phyloP scores from a whole-genome alignment of 2,797 vertebrate genomes.

The Sebastes trivittatus region DNA sequence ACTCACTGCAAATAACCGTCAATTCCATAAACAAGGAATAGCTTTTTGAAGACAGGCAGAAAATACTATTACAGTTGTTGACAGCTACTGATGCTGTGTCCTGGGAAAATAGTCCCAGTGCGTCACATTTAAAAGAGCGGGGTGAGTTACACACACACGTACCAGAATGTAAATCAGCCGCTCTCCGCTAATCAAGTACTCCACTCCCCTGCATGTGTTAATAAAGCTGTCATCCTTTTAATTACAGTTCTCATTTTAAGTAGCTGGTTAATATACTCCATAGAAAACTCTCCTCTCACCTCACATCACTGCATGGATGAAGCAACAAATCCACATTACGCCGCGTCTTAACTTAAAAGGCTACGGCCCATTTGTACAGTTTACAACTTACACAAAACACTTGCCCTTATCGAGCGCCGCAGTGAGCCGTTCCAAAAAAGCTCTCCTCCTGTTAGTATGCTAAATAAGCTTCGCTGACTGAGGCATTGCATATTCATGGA shows the following conservation, averaged over 20 bases:
- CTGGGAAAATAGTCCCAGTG: constrained; percentile 25
- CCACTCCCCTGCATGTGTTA: constrained; percentile 63
- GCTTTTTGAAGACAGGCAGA: constrained; percentile 23
- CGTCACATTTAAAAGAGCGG: constrained; percentile 22
- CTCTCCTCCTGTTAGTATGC: constrained; percentile 48
- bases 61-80: constrained; percentile 35
- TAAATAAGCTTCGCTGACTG: constrained; percentile 47
- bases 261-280: constrained; percentile 61
- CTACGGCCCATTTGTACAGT: background rate
- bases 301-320: constrained; percentile 29
- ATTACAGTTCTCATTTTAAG: constrained; percentile 66
- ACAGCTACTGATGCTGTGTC: constrained; percentile 40
- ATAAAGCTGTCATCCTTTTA: constrained; percentile 76
- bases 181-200: constrained; percentile 62
- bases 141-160: background rate
- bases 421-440: background rate
- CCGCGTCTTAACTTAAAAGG: background rate
- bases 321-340: constrained; percentile 14
- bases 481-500: constrained; percentile 68
- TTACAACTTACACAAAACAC: constrained; percentile 29
- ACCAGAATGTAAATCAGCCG: constrained; percentile 55
- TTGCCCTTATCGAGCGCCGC: constrained; percentile 11
- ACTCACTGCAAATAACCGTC: constrained; percentile 48
- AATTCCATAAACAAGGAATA: constrained; percentile 37
- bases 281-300: constrained; percentile 32